Base-by-base conservation (phyloP, 2,888 invertebrate species). In the Rhagonycha lutea region DNA sequence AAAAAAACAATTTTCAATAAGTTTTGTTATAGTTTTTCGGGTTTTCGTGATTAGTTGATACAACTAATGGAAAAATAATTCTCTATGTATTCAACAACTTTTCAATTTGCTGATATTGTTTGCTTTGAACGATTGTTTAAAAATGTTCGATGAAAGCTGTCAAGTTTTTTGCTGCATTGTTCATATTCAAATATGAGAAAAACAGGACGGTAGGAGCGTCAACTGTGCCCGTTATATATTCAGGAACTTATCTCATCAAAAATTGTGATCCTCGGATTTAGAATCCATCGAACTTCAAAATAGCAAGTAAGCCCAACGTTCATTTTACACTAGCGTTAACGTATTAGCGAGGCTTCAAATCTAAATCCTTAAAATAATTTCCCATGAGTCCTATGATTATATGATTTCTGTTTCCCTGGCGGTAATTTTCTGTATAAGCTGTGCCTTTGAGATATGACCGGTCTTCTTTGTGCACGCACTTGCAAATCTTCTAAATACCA, bases 281-380 rank as follows among this genome's bases (percentile, higher is more conserved):
- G 76, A 78, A 80, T 75, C 77, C 80, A 80, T 79, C 78, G 79
- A 80, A 80, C 77, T 80, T 79, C 78, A 79, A 81, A 81, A 81
- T 78, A 78, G 77, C 78, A 77, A 77, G 78, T 76, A 73, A 75
- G 74, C 76, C 76, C 73, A 73, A 72, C 77, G 78, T 80, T 80
- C 80, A 79, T 80, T 80, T 78, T 80, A 79, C 80, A 78, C 79
- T 78, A 76, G 80, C 81, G 80, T 80, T 81, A 81, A 80, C 80
- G 81, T 81, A 81, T 81, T 81, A 81, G 80, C 78, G 72, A 75
- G 76, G 76, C 76, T 79, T 78, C 77, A 80, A 81, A 81, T 81
- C 80, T 80, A 82, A 82, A 82, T 82, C 82, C 82, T 75, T 70
- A 72, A 80, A 79, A 81, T 82, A 80, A 82, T 82, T 82, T 82